Base-by-base conservation (phyloP, 2,888 invertebrate genomes). In the Eustalomyia histrio region DNA sequence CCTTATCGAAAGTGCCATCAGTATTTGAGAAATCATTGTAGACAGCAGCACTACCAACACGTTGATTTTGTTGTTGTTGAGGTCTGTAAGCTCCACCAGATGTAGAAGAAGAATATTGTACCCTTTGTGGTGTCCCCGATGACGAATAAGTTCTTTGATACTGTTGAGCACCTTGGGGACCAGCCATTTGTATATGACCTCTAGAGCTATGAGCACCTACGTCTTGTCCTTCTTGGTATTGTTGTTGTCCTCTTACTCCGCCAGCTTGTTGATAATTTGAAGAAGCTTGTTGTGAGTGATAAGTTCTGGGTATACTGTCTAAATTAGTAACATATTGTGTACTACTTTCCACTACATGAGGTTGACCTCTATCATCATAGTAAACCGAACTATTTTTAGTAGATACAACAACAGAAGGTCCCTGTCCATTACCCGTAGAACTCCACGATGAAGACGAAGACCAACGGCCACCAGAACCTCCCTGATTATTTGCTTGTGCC, bases 281-380 rank as follows among this genome's bases (percentile, higher is more conserved):
- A 12, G 84, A 76, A n/a, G 82, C 79, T 53, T 83, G 83, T 18
- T 83, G 81, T 0, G 61, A 63, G 2, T 43, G 79, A 39, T 61
- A 57, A 74, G 67, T 58, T 82, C 78, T 24, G 75, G 71, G 57
- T 79, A 82, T 17, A 80, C 58, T 21, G 65, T 80, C 58, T 16
- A 82, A 24, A 53, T 33, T 75, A 0, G 83, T 84, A 6, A 86
- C 84, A 63, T 86, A 85, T 79, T 92, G 92, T 0, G 92, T 92
- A 83, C 92, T 92, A 0, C 90, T 90, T 84, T 93, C 93, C 2
- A 91, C 85, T 0, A 87, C 89, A 84, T 91, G 89, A 0, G 92
- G 92, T 33, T 91, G 87, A 8, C 92, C 91, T 53, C 91, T 91
- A 76, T 91, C 90, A 74, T 92, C 91, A 21, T 89, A 89, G 82